Base-by-base conservation (phyloP, 1,140 invertebrate species). In the Galendromus occidentalis region DNA sequence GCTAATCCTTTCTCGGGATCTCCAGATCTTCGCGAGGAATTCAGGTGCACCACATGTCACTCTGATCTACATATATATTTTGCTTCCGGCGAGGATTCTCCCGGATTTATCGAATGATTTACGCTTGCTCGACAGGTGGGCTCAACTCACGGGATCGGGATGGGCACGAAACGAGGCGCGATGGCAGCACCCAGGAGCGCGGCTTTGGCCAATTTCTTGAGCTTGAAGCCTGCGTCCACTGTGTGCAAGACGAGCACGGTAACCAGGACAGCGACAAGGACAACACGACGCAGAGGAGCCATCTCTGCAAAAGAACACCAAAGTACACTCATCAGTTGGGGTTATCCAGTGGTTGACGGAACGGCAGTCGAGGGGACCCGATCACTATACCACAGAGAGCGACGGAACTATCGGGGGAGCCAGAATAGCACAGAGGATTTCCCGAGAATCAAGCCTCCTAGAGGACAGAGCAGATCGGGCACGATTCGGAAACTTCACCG, bases 61-160 rank as follows among this genome's bases (percentile, higher is more conserved):
- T 12, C 42, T 18, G 12, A 44, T 44, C 18, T 44, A 12, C 42
- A 12, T 12, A 44, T 12, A n/a, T 44, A 44, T 44, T 12, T 44
- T 44, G 42, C 28, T 22, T 47, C 18, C 18, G 18, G 45, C 4
- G 7, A 22, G 45, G 18, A 5, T 47, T 20, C n/a, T n/a, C n/a
- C n/a, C n/a, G n/a, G n/a, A n/a, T n/a, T n/a, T n/a, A n/a, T 47
- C 45, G 4, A 7, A 47, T 14, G 7, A 5, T 47, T 7, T 47
- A 59, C 33, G 22, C 45, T 47, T 22, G 28, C 7, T 6, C 20
- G 20, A 47, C 20, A 59, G 14, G 22, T 2, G 20, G 2, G 33
- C 25, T 59, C 33, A 14, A 59, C 51, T 59, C 22, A 59, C 51
- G 51, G 51, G 9, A 59, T 59, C 25, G 51, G 51, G 51, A 59